phyloP scores from a whole-genome alignment of 2,113 vertebrate species.

The Scomber scombrus region DNA sequence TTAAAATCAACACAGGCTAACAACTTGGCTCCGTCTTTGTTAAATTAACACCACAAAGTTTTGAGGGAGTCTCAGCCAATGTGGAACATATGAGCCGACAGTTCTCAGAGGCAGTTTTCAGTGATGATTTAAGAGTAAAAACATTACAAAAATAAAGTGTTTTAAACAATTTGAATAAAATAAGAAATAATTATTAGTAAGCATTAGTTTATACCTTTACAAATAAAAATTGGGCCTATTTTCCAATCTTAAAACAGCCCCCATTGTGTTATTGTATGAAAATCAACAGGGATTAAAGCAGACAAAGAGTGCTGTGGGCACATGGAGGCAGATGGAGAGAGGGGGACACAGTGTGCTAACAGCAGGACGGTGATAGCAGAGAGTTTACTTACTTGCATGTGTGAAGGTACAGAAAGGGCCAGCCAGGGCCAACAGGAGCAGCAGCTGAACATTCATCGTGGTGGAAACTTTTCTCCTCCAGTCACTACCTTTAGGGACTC shows the following conservation, averaged over 20 bases:
- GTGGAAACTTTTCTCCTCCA: conserved; percentile 48
- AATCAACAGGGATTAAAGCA: conserved; percentile 56
- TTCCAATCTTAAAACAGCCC: neutral
- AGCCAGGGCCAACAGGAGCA: conserved; percentile 78
- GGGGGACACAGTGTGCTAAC: conserved; percentile 70
- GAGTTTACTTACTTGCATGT: conserved; percentile 79
- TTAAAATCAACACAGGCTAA: conserved; percentile 28
- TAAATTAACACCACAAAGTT: conserved; percentile 31
- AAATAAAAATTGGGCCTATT: neutral
- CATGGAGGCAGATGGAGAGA: conserved; percentile 63
- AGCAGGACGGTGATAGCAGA: conserved; percentile 40
- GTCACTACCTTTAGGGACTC: conserved; percentile 48
- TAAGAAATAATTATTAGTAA: neutral
- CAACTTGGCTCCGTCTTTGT: conserved; percentile 22
- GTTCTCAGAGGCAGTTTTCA: neutral
- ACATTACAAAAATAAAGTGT: neutral
- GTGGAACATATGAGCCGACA: neutral
- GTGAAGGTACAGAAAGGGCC: conserved; percentile 76
- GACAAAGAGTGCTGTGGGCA: conserved; percentile 77
- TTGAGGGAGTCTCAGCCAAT: neutral
- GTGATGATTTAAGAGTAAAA: neutral
- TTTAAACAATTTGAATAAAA: neutral
- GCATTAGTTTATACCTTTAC: neutral
- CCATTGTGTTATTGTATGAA: conserved; percentile 24
- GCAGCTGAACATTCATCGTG: conserved; percentile 76